phyloP scores from a whole-genome alignment of 2,797 vertebrate genomes.

The Ptychadena robeensis region DNA sequence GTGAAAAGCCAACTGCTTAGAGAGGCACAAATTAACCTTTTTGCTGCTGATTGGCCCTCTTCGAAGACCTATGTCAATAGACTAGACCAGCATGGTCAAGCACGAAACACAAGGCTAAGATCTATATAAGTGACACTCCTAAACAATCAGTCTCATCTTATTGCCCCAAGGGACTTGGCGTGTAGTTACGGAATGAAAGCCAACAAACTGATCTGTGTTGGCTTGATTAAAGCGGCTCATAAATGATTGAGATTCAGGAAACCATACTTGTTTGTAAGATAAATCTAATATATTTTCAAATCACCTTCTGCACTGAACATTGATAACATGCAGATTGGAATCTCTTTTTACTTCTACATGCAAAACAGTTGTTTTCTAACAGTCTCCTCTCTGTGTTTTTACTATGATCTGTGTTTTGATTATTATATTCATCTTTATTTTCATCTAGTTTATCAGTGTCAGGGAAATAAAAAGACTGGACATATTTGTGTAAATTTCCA shows the following conservation, averaged over 20 bases:
- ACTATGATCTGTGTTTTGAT: constrained; percentile 26
- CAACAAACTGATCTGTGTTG: background rate
- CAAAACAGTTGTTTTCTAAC: constrained; percentile 39
- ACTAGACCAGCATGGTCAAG: constrained; percentile 5
- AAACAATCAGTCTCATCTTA: constrained; percentile 43
- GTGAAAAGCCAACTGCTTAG: constrained; percentile 47
- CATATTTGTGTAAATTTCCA: constrained; percentile 45
- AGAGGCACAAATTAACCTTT: constrained; percentile 53
- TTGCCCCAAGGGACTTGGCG: constrained; percentile 41
- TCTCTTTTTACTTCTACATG: constrained; percentile 20
- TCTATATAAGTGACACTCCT: constrained; percentile 7
- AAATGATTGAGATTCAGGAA: constrained; percentile 18
- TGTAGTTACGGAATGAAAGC: constrained; percentile 17
- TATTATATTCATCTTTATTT: constrained; percentile 53
- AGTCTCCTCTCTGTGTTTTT: constrained; percentile 19
- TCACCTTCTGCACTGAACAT: constrained; percentile 39
- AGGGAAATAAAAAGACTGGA: constrained; percentile 44
- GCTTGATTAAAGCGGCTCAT: constrained; percentile 56
- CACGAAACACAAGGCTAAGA: constrained; percentile 31
- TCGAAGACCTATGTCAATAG: background rate
- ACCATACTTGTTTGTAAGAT: constrained; percentile 48
- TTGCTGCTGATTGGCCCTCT: constrained; percentile 20
- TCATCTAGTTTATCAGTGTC: constrained; percentile 51
- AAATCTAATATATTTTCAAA: constrained; percentile 54
- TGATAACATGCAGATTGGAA: constrained; percentile 44